Conservation (phyloP, 1,140 invertebrate genomes). For the Metaphire vulgaris region DNA sequence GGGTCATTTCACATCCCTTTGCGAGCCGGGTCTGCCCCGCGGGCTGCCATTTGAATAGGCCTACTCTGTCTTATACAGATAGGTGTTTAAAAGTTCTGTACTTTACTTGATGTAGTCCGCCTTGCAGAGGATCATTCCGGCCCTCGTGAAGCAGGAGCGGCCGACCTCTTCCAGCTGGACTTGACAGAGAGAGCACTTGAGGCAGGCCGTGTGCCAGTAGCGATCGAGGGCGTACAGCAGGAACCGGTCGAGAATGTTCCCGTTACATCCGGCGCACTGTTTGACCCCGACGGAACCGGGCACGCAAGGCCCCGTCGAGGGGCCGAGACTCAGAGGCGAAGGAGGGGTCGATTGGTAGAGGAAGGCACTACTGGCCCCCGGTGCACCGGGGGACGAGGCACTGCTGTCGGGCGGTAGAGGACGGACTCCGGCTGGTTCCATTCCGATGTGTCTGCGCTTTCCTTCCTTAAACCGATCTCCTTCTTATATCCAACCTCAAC, state of each 20-base stretch:
- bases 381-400: background rate
- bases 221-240: conserved; percentile 74
- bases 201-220: conserved; percentile 79
- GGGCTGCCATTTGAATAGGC: too few relatives aligned
- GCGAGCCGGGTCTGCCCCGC: too few relatives aligned
- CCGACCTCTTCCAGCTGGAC: conserved; percentile 75
- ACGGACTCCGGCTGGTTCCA: too few relatives aligned
- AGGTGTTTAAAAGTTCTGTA: too few relatives aligned
- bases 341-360: background rate
- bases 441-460: too few relatives aligned
- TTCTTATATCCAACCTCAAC: too few relatives aligned
- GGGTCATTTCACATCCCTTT: too few relatives aligned
- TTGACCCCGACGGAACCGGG: conserved; percentile 10
- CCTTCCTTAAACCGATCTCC: too few relatives aligned
- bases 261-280: conserved; percentile 54
- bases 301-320: background rate
- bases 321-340: too few relatives aligned
- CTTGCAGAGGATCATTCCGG: conserved; percentile 82
- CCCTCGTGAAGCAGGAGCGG: conserved; percentile 75
- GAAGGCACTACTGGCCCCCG: background rate
- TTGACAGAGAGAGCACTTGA: conserved; percentile 78
- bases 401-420: background rate
- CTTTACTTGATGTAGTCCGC: conserved; percentile 82
- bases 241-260: conserved; percentile 76
- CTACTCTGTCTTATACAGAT: too few relatives aligned